phyloP scores from a whole-genome alignment of 1,140 invertebrate species.

The Kradibia gibbosae region DNA sequence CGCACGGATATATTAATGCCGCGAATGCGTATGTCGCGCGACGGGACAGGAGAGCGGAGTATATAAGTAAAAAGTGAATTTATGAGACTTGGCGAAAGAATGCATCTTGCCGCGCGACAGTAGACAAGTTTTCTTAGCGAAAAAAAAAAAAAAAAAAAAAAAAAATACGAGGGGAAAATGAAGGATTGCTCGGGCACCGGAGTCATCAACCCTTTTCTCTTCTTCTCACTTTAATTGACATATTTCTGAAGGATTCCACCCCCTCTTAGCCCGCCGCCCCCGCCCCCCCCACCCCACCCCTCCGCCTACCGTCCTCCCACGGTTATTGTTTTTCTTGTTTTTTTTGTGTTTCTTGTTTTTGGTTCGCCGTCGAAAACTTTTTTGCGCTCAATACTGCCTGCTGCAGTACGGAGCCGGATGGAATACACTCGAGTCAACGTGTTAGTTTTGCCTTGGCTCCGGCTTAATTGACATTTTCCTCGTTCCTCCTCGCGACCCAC shows the following conservation, averaged over 20 bases:
- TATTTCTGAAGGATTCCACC: conserved; percentile 56
- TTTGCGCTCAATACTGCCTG: conserved; percentile 38
- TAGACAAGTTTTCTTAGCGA: conserved; percentile 43
- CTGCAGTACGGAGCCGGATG: not conserved
- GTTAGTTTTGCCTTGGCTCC: conserved; percentile 50
- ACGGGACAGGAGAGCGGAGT: conserved; percentile 21
- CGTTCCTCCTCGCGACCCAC: conserved; percentile 31
- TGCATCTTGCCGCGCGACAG: conserved; percentile 30
- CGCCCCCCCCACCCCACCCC: conserved; percentile 45
- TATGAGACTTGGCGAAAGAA: conserved; percentile 48
- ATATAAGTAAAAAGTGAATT: conserved; percentile 48
- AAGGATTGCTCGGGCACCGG: conserved; percentile 26
- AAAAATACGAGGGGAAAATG: conserved; percentile 47
- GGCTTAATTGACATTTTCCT: conserved; percentile 58
- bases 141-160: conserved; percentile 50
- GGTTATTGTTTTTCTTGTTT: not conserved
- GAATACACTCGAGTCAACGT: conserved; percentile 27
- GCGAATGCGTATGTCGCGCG: conserved; percentile 8
- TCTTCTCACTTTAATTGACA: conserved; percentile 58
- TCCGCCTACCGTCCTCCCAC: conserved; percentile 25
- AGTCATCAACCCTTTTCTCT: conserved; percentile 39
- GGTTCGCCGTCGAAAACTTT: conserved; percentile 18
- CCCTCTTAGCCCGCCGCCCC: conserved; percentile 44
- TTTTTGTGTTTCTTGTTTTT: too few relatives aligned
- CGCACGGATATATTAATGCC: conserved; percentile 22